Evolutionary conservation across 2,113 vertebrate genomes (phyloP).

Genomic region (Alethe castanea): DNA sequence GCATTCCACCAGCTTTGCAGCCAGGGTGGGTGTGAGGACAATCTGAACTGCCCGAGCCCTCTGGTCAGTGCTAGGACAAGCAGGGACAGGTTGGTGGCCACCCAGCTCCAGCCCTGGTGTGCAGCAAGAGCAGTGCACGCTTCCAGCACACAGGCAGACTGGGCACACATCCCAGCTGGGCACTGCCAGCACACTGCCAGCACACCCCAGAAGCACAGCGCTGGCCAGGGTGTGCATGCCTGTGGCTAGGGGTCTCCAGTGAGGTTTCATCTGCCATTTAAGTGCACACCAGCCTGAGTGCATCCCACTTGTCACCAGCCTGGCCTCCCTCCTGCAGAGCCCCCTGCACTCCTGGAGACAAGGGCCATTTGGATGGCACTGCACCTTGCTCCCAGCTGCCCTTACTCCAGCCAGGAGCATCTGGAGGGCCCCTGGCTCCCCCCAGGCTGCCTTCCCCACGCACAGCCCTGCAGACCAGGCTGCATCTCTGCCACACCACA

Average conservation of each 20-base stretch:
- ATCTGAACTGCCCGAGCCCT: accelerated
- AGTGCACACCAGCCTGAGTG: background rate
- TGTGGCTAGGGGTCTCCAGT: accelerated
- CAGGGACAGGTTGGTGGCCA: background rate
- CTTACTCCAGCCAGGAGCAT: background rate
- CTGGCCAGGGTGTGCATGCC: background rate
- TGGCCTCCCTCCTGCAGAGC: background rate
- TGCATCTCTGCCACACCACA: background rate
- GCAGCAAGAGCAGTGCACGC: accelerated
- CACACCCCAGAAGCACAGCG: background rate
- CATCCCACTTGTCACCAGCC: too few species aligned
- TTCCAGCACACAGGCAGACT: accelerated
- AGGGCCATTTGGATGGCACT: accelerated
- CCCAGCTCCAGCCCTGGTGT: background rate
- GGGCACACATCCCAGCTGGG: too few species aligned
- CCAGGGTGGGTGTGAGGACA: background rate
- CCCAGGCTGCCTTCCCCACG: background rate
- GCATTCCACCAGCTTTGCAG: background rate
- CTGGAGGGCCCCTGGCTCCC: background rate
- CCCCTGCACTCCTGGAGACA: background rate
- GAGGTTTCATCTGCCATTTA: accelerated
- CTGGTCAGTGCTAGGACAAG: background rate
- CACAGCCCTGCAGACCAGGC: too few species aligned
- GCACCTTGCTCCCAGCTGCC: background rate
- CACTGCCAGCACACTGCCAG: accelerated